Evolutionary conservation across 2,797 vertebrate species (phyloP).

Genomic region (Acipenser oxyrinchus): DNA sequence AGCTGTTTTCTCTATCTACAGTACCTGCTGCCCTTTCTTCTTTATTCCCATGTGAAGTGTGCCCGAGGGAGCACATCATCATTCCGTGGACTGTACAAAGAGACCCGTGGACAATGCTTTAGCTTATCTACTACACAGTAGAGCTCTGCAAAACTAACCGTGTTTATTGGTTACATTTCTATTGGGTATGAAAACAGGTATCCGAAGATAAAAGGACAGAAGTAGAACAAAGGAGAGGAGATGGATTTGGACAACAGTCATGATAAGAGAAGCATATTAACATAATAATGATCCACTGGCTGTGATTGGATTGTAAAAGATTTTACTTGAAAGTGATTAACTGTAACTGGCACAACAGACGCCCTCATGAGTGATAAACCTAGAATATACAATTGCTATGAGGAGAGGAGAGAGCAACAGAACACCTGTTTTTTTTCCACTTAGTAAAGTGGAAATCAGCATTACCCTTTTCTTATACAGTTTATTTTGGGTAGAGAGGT

Average conservation of each 20-base stretch:
- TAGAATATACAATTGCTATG: too few species aligned
- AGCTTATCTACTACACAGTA: neutral
- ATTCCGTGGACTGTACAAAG: neutral
- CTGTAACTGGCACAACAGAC: too few species aligned
- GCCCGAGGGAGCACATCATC: neutral
- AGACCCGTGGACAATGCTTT: neutral
- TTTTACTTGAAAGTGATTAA: too few species aligned
- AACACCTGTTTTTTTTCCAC: too few species aligned
- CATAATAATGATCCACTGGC: neutral
- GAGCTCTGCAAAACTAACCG: neutral
- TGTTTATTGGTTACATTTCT: neutral
- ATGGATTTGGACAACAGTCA: neutral
- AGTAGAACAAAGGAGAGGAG: neutral
- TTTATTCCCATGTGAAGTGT: neutral
- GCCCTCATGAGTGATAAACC: too few species aligned
- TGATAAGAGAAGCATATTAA: slow-evolving; percentile 1
- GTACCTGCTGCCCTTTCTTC: neutral
- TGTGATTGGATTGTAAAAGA: too few species aligned
- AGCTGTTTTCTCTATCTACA: slow-evolving; percentile 18
- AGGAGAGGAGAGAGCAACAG: too few species aligned
- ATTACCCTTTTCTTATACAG: too few species aligned
- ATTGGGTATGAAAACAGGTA: neutral
- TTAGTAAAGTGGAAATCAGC: too few species aligned
- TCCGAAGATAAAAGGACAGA: neutral
- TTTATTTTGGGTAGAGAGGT: too few species aligned